Conservation (phyloP, 2,113 vertebrate genomes). For the Cettia cetti region DNA sequence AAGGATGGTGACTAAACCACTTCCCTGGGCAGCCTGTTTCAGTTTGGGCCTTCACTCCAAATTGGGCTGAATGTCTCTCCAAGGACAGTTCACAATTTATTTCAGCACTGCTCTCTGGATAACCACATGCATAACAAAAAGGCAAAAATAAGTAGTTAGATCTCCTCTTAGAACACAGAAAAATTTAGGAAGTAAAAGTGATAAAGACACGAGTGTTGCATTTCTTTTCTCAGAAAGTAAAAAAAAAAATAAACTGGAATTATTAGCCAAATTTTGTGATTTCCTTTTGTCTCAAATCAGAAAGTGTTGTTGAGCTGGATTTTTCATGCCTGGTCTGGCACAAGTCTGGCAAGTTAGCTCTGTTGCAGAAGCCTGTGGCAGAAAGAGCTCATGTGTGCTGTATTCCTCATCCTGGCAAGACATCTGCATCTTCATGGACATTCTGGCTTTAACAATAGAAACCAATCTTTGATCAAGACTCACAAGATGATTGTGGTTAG, state of each 20-base stretch:
- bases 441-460: background rate
- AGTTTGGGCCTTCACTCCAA: background rate
- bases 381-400: background rate
- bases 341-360: background rate
- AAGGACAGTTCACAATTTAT: background rate
- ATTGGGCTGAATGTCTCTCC: background rate
- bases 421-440: background rate
- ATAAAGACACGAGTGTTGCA: background rate
- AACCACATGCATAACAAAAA: background rate
- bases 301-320: background rate
- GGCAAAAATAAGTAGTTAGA: background rate
- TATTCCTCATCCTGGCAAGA: background rate
- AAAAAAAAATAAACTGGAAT: background rate
- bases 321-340: rapidly evolving
- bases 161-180: background rate
- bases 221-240: background rate
- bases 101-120: background rate
- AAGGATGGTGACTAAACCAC: background rate
- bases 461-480: background rate
- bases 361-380: background rate
- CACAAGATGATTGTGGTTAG: background rate
- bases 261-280: background rate
- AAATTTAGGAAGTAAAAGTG: background rate
- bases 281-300: background rate
- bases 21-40: background rate